Conservation (phyloP, 2,113 vertebrate species). For the Hydrolagus affinis region DNA sequence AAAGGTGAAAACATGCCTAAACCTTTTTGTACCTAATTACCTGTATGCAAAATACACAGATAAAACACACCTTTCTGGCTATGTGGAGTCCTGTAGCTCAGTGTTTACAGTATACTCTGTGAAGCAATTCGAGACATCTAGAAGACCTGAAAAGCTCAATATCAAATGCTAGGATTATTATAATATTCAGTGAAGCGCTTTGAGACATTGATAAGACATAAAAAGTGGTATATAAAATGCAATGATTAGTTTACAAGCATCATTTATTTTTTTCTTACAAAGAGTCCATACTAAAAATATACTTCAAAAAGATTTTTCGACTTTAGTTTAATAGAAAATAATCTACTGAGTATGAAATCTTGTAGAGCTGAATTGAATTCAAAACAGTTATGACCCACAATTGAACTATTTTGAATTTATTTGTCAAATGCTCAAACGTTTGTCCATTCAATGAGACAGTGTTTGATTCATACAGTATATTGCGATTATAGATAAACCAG, state of each 20-base stretch:
- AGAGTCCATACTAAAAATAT: background rate
- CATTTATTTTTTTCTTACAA: conserved; percentile 3
- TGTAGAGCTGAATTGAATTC: background rate
- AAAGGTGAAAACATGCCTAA: background rate
- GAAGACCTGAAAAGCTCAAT: too few species aligned
- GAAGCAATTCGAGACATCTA: too few species aligned
- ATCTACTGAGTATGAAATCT: too few species aligned
- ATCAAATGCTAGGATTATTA: too few species aligned
- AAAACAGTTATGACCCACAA: background rate
- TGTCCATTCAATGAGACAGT: too few species aligned
- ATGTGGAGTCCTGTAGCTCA: too few species aligned
- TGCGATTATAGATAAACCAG: background rate
- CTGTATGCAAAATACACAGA: background rate
- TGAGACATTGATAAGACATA: too few species aligned
- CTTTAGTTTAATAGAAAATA: background rate
- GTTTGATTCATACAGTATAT: too few species aligned
- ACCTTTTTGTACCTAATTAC: background rate
- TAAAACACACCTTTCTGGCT: background rate
- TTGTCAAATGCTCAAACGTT: background rate
- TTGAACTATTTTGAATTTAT: conserved; percentile 11
- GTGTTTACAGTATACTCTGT: too few species aligned
- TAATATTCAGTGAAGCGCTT: too few species aligned
- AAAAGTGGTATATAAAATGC: too few species aligned
- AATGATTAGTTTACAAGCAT: too few species aligned
- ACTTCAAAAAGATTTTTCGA: background rate